Base-by-base conservation (phyloP, 2,113 vertebrate species). In the Marmota flaviventris region DNA sequence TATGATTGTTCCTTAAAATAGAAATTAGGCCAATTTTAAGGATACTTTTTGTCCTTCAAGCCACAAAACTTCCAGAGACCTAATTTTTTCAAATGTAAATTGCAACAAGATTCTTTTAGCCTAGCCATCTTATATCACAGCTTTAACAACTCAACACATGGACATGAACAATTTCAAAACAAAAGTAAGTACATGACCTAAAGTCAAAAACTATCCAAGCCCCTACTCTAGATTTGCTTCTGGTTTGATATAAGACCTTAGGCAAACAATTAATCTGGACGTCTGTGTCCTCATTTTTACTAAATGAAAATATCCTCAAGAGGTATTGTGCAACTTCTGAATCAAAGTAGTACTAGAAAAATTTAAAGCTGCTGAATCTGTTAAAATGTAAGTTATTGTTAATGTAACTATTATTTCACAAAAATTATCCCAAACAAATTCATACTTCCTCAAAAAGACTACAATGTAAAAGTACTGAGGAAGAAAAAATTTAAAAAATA, bases 201-300 rank as follows among this genome's bases (percentile, higher is more conserved):
- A 96, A 97, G 97, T 96, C 8, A 95, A 91, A 92, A 97, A 58
- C 42, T 93, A 25, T 75, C 42, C 85, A 82, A 78, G 93, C 11
- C 34, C 51, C 29, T 95, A 95, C 42, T 97, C 98, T 90, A 95
- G 84, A 96, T 98, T 97, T 92, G 39, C 37, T 95, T 92, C 94
- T 95, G 85, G 87, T 93, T 70, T 97, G 75, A 91, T 42, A 10
- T 56, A 94, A 83, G 65, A 95, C 94, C 94, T 88, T 12, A 96
- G 94, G 96, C 95, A 97, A 95, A 95, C 88, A 95, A 97, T 96
- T 96, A 94, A 93, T 95, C 89, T 95, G 14, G 63, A 95, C 29
- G 61, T 86, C 86, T 92, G 61, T 94, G 97, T 77, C 94, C 97
- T 97, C 97, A 92, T 97, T 97, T 96, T 97, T 96, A 93, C 48